A percentile compares a stretch with the other conserved stretches of the same genome.
Evolutionary conservation across 2,888 invertebrate species (phyloP).

Genomic region (Rhagonycha lutea): DNA sequence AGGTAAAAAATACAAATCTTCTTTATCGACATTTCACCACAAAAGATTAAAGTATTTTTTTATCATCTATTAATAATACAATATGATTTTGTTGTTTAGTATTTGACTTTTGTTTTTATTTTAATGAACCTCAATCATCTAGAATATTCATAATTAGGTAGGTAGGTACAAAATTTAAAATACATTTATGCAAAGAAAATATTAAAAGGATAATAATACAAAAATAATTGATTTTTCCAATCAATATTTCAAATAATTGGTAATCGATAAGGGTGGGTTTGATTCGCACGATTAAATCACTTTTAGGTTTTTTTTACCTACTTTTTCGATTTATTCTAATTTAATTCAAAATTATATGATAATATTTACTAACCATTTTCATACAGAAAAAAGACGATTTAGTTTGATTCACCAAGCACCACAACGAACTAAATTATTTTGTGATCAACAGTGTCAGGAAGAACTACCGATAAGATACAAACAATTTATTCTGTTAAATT

Average conservation of each 20-base stretch:
- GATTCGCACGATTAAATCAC: background rate
- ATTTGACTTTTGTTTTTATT: no score
- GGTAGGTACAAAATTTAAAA: no score
- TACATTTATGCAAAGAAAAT: no score
- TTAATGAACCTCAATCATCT: no score
- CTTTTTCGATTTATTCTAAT: background rate
- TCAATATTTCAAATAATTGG: background rate
- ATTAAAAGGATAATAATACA: background rate
- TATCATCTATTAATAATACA: no score
- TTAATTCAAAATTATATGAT: background rate
- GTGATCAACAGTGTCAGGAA: constrained; percentile 16
- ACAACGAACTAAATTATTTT: background rate
- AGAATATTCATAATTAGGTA: no score
- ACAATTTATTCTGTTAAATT: background rate
- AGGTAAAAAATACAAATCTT: no score
- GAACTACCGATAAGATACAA: constrained; percentile 20
- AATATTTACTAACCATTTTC: background rate
- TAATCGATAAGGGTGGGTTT: background rate
- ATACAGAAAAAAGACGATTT: background rate
- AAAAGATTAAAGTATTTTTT: no score
- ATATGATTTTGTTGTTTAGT: no score
- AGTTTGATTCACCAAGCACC: background rate
- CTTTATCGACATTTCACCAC: no score
- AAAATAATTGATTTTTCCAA: background rate
- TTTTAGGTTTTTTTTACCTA: background rate